Base-by-base conservation (phyloP, 2,113 vertebrate species). In the Eudyptes chrysolophus region DNA sequence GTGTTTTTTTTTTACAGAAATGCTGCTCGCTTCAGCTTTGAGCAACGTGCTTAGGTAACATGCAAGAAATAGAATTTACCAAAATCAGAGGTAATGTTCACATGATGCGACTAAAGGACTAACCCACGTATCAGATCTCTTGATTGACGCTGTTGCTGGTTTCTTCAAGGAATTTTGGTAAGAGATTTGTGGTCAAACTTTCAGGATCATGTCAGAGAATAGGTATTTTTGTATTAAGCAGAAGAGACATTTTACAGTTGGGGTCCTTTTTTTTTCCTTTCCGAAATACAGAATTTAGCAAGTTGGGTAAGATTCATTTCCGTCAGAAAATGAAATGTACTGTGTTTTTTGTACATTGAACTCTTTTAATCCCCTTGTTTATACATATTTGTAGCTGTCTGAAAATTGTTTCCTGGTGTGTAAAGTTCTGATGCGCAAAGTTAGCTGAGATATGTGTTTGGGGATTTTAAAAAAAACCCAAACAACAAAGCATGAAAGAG, bases 241-340 rank as follows among this genome's bases (percentile, higher is more conserved):
- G 49, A 48, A 22, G 11, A 58, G 13, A 8, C 7, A 1, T 48
- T 48, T 87, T 70, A 38, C 18, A 36, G 11, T 13, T 60, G 10
- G 16, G 19, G 11, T 57, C 7, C 4, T 44, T 3, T 51, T 51
- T 51, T 51, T 44, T 36, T 14, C 4, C 27, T 71, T 76, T 68
- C 25, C 0, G 0, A 76, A 79, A 60, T 38, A 44, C 3, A 42
- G 26, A 65, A 26, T 4, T 4, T 52, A 49, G 20, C 1, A 3
- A 65, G 44, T 64, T 58, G 48, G 26, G 11, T 68, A 40, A 57
- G 32, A 61, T 68, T 36, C 0, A 19, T 46, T 70, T 93, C 48
- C 4, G 61, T 66, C 48, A 44, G 61, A 49, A 49, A 84, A 78
- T 15, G 9, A 64, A 68, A 68, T 18, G 4, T 6, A 1, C 27